phyloP scores from a whole-genome alignment of 2,888 invertebrate genomes.

The Balanococcus diminutus region DNA sequence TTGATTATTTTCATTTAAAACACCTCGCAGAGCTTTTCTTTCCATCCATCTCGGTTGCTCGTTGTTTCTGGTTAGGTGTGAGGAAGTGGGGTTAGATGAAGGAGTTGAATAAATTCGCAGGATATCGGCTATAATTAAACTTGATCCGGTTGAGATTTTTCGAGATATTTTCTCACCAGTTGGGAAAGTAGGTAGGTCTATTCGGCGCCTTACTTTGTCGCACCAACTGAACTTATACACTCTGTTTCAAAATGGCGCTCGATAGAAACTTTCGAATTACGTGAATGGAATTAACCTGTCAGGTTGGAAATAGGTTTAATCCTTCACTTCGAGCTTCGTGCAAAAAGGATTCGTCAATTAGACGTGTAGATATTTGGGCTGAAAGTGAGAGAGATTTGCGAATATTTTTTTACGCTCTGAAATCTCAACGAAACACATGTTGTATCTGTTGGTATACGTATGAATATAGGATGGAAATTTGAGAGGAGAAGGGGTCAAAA shows the following conservation, averaged over 20 bases:
- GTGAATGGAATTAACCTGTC: slow-evolving; percentile 35
- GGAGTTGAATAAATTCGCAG: background rate
- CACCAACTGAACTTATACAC: background rate
- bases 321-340: slow-evolving; percentile 12
- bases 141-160: background rate
- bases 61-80: background rate
- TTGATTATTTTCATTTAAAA: slow-evolving; percentile 24
- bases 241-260: slow-evolving; percentile 1
- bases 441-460: too few species aligned
- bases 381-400: too few species aligned
- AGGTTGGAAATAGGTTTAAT: slow-evolving; percentile 29
- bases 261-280: slow-evolving; percentile 42
- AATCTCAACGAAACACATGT: too few species aligned
- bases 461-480: too few species aligned
- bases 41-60: background rate
- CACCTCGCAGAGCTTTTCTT: background rate
- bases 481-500: too few species aligned
- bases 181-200: background rate
- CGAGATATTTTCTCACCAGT: background rate
- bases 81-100: too few species aligned
- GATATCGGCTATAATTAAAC: background rate
- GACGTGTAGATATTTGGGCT: background rate
- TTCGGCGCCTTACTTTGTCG: background rate
- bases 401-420: too few species aligned
- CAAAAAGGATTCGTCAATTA: slow-evolving; percentile 22